Evolutionary conservation across 2,113 vertebrate genomes (phyloP).

Genomic region (Myotis lucifugus): DNA sequence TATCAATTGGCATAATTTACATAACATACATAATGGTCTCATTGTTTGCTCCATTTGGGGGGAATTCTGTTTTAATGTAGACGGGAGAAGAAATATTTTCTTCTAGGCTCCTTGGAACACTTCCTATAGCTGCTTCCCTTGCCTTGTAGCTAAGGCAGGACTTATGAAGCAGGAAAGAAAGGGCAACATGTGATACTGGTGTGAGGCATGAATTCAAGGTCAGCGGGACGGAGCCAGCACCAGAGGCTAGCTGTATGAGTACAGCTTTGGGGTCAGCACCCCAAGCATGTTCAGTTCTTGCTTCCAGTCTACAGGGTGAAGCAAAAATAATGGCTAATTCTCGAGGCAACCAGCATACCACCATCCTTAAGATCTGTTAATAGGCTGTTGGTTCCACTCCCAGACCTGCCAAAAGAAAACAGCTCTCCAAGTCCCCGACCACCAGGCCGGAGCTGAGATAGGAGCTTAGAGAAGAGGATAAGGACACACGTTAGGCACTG

Average conservation of each 20-base stretch:
- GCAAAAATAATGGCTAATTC: not conserved
- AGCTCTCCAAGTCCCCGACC: accelerated
- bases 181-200: accelerated
- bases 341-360: not conserved
- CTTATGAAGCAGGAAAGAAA: not conserved
- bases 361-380: not conserved
- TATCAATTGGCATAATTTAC: not conserved
- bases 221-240: not conserved
- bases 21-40: not conserved
- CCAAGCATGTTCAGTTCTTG: not conserved
- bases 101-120: not conserved
- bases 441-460: not conserved
- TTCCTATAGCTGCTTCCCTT: not conserved
- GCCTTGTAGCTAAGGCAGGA: not conserved
- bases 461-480: not conserved
- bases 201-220: not conserved
- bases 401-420: not conserved
- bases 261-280: not conserved
- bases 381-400: not conserved
- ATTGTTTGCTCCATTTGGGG: not conserved
- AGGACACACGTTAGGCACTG: not conserved
- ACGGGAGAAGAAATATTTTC: not conserved
- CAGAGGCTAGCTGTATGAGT: not conserved
- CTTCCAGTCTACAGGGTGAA: not conserved
- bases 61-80: not conserved